These are phyloP conservation scores for Ictidomys tridecemlineatus DNA, from an alignment of 2,113 vertebrate genomes.

Conservation along the genomic window DNA sequence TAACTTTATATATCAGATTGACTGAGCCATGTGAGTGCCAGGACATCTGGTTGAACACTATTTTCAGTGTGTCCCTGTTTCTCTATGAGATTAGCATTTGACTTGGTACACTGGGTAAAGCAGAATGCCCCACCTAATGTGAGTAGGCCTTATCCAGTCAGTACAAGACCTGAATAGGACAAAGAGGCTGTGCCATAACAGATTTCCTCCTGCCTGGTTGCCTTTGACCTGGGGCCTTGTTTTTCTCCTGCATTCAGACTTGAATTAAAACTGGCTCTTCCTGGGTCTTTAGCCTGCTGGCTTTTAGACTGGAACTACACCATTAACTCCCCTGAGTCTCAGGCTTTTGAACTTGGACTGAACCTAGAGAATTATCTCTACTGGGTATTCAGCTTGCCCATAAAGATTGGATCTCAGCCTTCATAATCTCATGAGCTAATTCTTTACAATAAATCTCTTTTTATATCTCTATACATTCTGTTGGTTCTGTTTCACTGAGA, in stretches of 20 bases:
- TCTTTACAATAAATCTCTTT: neutral
- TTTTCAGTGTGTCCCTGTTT: neutral
- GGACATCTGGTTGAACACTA: neutral
- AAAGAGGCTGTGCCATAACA: neutral
- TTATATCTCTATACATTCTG: neutral
- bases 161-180: neutral
- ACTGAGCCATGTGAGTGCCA: too few species aligned
- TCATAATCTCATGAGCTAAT: neutral
- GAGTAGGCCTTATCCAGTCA: neutral
- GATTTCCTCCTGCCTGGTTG: too few species aligned
- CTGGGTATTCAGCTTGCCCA: neutral
- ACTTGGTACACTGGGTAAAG: neutral
- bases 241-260: neutral
- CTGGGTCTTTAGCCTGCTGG: neutral
- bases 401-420: neutral
- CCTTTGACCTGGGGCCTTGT: neutral
- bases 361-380: accelerated
- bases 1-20: neutral
- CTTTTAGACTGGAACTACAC: neutral
- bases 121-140: neutral
- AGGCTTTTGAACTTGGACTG: neutral
- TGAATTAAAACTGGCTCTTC: neutral
- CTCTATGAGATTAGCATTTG: neutral
- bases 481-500: neutral
- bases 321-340: neutral